Base-by-base conservation (phyloP, 2,797 vertebrate genomes). In the Amblyraja radiata region DNA sequence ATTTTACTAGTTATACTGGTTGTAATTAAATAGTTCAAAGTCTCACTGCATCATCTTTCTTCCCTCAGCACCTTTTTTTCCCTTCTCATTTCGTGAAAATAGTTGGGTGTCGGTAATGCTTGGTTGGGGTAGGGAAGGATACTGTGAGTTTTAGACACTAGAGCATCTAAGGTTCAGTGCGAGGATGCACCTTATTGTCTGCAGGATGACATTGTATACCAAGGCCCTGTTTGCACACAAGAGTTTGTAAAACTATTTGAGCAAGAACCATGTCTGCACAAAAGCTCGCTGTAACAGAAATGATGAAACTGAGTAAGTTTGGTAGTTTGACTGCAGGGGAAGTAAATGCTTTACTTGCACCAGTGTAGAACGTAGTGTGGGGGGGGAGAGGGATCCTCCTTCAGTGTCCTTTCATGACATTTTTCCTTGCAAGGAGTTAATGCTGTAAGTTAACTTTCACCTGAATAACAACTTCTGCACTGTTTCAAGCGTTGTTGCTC, bases 401-500 rank as follows among this genome's bases (percentile, higher is more conserved):
- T 58, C 46, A 61, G 5, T 63, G 25, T 28, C 21, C 46, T 84
- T 84, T 61, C 1, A 58, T 25, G 28, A 36, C 2, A 2, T 71
- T n/a, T 14, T 18, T 21, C 32, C 36, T 73, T 23, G 71, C 16
- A 68, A 28, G 90, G 68, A 74, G 71, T 58, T 76, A 36, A 71
- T 93, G 90, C 25, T 39, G 18, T 73, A 61, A 46, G 14, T 71
- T 2, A 74, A 25, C 18, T 46, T 93, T 74, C 11, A 5, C 28
- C 63, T 90, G 93, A 93, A 71, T 93, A 90, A 94, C 93, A 94
- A 94, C 93, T 23, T 95, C 32, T 54, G 46, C 93, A 94, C 32
- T 86, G n/a, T n/a, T 28, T 63, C 16, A n/a, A 16, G 6, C 8
- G 13, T 65, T 61, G n/a, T 86, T 32, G 61, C 83, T 28, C 58